Evolutionary conservation across 2,888 invertebrate genomes (phyloP), one percentile per base, ranked within the genome.

Genomic region (Sinotaia quadrata): DNA sequence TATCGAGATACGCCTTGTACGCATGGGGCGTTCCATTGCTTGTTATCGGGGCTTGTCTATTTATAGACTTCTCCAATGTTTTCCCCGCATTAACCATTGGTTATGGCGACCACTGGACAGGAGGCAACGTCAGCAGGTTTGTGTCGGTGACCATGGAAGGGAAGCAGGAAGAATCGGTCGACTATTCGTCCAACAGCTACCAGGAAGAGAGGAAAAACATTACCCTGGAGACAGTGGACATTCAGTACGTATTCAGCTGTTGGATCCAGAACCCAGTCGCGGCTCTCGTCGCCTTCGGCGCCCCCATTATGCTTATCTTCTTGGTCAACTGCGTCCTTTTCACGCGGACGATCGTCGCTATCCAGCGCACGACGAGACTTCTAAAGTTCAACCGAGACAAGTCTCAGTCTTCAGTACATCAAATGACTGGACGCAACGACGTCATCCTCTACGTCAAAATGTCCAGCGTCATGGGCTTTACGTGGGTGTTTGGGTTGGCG

Each of bases 1-100:
- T 81, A 3, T 77, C 79, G 18, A 73, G 81, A 2, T 87, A 86
- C 72, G 91, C 92, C 49, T 75, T 92, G 36, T 91, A 92, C 78
- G 92, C 91, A 21, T 93, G 92, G 92, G 92, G 92, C 41, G 82
- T 91, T 21, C 93, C 93, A 0, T 88, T 91, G 5, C 72, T 91
- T 62, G 90, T 91, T 12, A 85, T 89, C 0, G 70, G 71, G 4
- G 47, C 81, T 1, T 84, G 88, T 47, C 74, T 78, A 15, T 59
- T 85, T 15, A 69, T 88, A 2, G 87, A 89, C 75, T 78, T 80
- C 31, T 69, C 76, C 1, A n/a, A 74, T 24, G 24, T 80, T 0
- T 60, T 79, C 27, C 71, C 74, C 0, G 68, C 69, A 5, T 58
- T 82, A 15, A 66, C 56, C 1, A 81, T 65, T 34, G 56, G 65